Conservation (phyloP, 2,888 invertebrate genomes). For the Perizoma flavofasciatum region DNA sequence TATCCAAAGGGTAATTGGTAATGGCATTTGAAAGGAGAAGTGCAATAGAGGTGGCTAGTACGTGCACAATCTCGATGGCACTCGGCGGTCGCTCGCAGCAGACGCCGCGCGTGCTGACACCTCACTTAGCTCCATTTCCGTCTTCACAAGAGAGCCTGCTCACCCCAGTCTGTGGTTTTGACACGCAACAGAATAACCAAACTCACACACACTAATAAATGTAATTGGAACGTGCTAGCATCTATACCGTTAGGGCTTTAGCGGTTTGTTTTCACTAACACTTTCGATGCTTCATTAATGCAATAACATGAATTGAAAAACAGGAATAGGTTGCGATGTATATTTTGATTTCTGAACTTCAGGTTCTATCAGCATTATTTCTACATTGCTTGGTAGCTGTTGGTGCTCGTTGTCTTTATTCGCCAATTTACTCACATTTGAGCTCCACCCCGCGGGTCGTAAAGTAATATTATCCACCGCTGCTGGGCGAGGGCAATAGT, state of each 20-base stretch:
- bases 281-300: conserved; percentile 22
- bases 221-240: conserved; percentile 18
- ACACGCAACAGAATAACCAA: conserved; percentile 30
- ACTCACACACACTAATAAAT: conserved; percentile 14
- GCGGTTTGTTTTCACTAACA: conserved; percentile 9
- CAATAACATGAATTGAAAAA: conserved; percentile 21
- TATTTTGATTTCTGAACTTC: conserved; percentile 1
- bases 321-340: neutral
- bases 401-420: conserved; percentile 73
- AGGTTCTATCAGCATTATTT: too few relatives aligned
- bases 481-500: conserved; percentile 81
- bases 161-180: conserved; percentile 34
- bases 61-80: conserved; percentile 61
- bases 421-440: conserved; percentile 81
- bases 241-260: conserved; percentile 11
- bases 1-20: conserved; percentile 11
- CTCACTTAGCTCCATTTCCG: conserved; percentile 66
- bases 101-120: conserved; percentile 51
- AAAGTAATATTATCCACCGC: conserved; percentile 82
- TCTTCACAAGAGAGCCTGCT: conserved; percentile 47
- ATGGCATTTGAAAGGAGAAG: conserved; percentile 26
- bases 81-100: conserved; percentile 40
- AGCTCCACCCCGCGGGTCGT: conserved; percentile 75
- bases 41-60: conserved; percentile 39
- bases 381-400: neutral